phyloP scores from a whole-genome alignment of 2,888 invertebrate genomes.

The Noctua janthina region DNA sequence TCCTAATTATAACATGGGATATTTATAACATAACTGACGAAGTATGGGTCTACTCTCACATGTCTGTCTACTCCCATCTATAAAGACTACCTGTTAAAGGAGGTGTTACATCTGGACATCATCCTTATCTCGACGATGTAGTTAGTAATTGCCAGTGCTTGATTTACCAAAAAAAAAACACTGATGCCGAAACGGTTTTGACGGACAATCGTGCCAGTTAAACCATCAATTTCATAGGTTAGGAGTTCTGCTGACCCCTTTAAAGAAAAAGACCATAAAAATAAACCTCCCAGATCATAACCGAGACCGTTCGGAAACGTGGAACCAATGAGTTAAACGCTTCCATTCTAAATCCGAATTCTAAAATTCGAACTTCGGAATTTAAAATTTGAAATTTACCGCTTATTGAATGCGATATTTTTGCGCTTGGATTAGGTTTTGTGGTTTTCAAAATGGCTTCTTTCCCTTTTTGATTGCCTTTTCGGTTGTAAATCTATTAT shows the following conservation, averaged over 20 bases:
- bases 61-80: not conserved
- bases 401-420: slow-evolving; percentile 62
- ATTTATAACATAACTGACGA: not conserved
- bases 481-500: slow-evolving; percentile 29
- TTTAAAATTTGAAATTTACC: slow-evolving; percentile 58
- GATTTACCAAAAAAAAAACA: slow-evolving; percentile 1
- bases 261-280: slow-evolving; percentile 37
- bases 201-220: not conserved
- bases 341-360: slow-evolving; percentile 55
- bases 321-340: slow-evolving; percentile 62
- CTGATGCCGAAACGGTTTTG: not conserved
- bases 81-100: not conserved
- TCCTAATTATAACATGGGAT: not conserved
- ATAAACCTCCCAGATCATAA: slow-evolving; percentile 52
- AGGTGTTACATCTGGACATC: not conserved
- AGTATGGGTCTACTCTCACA: not conserved
- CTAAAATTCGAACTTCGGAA: slow-evolving; percentile 45
- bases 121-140: not conserved
- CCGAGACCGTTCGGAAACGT: slow-evolving; percentile 52
- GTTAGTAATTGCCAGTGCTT: not conserved
- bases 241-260: slow-evolving; percentile 30
- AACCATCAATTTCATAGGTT: slow-evolving; percentile 12
- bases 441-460: slow-evolving; percentile 56
- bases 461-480: slow-evolving; percentile 28
- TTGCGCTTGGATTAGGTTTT: slow-evolving; percentile 42